Conservation (phyloP, 2,888 invertebrate species). For the Pseudolycoriella hygida region DNA sequence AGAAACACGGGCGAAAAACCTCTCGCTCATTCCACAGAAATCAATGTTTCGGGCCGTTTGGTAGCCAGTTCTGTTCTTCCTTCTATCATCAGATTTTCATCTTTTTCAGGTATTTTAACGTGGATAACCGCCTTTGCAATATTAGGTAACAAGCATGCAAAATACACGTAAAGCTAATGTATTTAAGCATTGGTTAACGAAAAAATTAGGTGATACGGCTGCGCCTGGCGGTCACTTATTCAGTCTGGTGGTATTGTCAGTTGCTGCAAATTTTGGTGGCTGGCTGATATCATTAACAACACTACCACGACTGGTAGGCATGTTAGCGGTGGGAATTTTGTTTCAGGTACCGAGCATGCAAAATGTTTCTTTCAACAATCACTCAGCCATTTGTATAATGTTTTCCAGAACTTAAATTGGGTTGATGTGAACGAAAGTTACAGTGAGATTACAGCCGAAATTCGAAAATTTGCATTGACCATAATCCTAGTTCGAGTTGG, state of each 20-base stretch:
- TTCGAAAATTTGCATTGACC: slow-evolving; percentile 77
- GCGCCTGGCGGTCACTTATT: slow-evolving; percentile 71
- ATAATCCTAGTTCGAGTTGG: slow-evolving; percentile 88
- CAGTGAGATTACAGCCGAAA: slow-evolving; percentile 43
- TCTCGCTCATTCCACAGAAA: too few relatives aligned
- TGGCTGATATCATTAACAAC: slow-evolving; percentile 64
- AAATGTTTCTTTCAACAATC: neutral
- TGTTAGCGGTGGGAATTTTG: slow-evolving; percentile 66
- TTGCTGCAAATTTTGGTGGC: slow-evolving; percentile 67
- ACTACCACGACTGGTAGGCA: slow-evolving; percentile 70
- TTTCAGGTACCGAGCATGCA: slow-evolving; percentile 28
- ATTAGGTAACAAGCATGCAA: slow-evolving; percentile 29
- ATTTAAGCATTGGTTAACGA: too few relatives aligned
- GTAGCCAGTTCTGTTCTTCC: too few relatives aligned
- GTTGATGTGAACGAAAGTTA: slow-evolving; percentile 53
- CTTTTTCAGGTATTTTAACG: slow-evolving; percentile 37
- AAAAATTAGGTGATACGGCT: slow-evolving; percentile 45
- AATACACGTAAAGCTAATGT: too few relatives aligned
- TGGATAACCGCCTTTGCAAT: slow-evolving; percentile 65
- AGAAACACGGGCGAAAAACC: too few relatives aligned
- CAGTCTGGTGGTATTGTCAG: slow-evolving; percentile 52
- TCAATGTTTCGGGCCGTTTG: too few relatives aligned
- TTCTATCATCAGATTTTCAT: too few relatives aligned
- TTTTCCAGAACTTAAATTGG: slow-evolving; percentile 48
- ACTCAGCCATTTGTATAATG: neutral